Evolutionary conservation across 35 echinoderm and acorn worm genomes (phyloP).

Genomic region (Eucidaris tribuloides): DNA sequence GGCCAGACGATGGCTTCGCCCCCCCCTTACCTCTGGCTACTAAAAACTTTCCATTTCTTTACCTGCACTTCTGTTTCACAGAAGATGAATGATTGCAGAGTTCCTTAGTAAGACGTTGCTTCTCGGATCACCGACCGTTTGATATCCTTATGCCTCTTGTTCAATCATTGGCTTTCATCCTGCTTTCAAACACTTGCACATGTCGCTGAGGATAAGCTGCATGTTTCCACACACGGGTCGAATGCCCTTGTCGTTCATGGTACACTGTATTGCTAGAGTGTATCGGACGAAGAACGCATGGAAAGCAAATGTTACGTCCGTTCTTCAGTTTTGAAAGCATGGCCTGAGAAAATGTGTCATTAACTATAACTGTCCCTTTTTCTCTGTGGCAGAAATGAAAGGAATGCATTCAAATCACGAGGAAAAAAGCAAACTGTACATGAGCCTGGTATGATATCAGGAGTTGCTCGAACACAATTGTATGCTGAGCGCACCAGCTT

Average conservation of each 20-base stretch:
- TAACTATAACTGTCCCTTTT: background rate
- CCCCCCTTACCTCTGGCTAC: no score
- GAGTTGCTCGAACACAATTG: no score
- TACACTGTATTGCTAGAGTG: slow-evolving; percentile 49
- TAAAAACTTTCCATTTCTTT: no score
- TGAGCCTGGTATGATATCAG: no score
- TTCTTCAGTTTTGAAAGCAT: slow-evolving; percentile 56
- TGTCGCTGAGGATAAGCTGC: slow-evolving; percentile 44
- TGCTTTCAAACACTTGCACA: slow-evolving; percentile 48
- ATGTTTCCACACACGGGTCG: slow-evolving; percentile 46
- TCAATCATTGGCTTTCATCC: slow-evolving; percentile 65
- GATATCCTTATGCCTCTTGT: slow-evolving; percentile 47
- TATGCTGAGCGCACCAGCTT: no score
- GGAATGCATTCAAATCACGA: no score
- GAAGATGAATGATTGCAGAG: slow-evolving; percentile 67
- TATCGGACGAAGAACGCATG: background rate
- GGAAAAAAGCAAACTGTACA: no score
- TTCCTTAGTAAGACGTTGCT: slow-evolving; percentile 41
- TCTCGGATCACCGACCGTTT: background rate
- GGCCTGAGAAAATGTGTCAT: slow-evolving; percentile 38
- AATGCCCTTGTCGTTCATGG: slow-evolving; percentile 62
- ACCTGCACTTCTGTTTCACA: slow-evolving; percentile 76
- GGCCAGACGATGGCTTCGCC: slow-evolving; percentile 36
- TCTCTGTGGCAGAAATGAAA: no score
- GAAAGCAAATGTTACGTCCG: slow-evolving; percentile 4